A percentile compares a stretch with the other conserved stretches of the same genome.
These are phyloP conservation scores for Halcyon chelicuti DNA, from an alignment of 2,797 vertebrate species.

Conservation along the genomic window DNA sequence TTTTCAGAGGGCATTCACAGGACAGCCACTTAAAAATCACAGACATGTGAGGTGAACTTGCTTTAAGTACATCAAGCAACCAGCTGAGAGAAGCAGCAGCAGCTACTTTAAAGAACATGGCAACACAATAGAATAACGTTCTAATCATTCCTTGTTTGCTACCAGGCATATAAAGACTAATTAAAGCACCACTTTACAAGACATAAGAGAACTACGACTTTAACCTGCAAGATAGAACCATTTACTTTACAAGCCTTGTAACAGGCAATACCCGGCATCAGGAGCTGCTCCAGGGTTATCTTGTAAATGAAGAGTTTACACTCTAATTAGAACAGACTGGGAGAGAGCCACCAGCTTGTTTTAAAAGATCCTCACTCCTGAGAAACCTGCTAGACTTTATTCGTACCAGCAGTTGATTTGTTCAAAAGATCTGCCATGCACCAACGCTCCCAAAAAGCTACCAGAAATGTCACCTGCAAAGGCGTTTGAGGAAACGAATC, in stretches of 20 bases:
- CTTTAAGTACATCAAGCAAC: not conserved
- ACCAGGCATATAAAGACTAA: not conserved
- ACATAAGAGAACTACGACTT: not conserved
- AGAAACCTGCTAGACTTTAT: not conserved
- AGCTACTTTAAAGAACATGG: not conserved
- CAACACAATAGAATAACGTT: rapidly evolving
- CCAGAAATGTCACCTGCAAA: rapidly evolving
- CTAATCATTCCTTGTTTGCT: not conserved
- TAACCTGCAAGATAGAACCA: not conserved
- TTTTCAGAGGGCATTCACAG: not conserved
- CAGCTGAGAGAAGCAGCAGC: not conserved
- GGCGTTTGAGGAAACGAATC: not conserved
- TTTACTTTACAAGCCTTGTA: not conserved
- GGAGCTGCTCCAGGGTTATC: not conserved
- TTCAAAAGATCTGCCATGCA: not conserved
- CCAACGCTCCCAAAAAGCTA: not conserved
- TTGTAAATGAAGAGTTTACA: not conserved
- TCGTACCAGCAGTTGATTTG: not conserved
- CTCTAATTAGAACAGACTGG: rapidly evolving
- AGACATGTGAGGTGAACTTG: not conserved
- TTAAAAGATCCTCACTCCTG: not conserved
- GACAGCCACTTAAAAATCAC: not conserved
- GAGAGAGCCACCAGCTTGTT: not conserved
- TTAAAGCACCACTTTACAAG: not conserved
- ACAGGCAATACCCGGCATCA: not conserved